Conservation (phyloP, 1,140 invertebrate genomes). For the Brachionus paranguensis region DNA sequence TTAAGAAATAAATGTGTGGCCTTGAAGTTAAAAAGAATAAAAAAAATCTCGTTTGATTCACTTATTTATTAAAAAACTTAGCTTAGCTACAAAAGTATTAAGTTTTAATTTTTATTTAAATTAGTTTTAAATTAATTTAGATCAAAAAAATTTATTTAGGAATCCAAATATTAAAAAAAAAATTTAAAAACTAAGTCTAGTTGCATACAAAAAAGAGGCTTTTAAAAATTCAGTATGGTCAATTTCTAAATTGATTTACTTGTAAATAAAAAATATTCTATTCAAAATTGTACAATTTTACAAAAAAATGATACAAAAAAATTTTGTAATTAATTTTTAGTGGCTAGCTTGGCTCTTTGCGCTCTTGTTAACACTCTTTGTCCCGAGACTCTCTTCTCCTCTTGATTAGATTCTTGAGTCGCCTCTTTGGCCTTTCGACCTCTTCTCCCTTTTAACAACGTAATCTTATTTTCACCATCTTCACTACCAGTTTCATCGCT, state of each 20-base stretch:
- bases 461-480: not conserved
- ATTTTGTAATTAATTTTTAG: constrained; percentile 8
- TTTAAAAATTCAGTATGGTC: not conserved
- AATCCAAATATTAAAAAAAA: not conserved
- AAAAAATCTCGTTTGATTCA: not conserved
- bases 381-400: not conserved
- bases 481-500: not conserved
- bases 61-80: not conserved
- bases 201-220: not conserved
- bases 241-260: not conserved
- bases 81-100: no score
- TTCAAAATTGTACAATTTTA: not conserved
- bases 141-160: not conserved
- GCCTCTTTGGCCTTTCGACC: not conserved
- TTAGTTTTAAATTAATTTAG: not conserved
- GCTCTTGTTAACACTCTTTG: not conserved
- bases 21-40: no score
- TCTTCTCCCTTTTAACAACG: not conserved
- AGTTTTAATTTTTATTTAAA: no score
- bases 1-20: no score
- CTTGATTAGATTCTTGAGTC: not conserved
- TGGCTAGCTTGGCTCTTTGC: not conserved
- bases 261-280: not conserved
- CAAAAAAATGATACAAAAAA: not conserved
- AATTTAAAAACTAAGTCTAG: not conserved